Evolutionary conservation across 2,113 vertebrate species (phyloP).

Genomic region (Patagioenas fasciata): DNA sequence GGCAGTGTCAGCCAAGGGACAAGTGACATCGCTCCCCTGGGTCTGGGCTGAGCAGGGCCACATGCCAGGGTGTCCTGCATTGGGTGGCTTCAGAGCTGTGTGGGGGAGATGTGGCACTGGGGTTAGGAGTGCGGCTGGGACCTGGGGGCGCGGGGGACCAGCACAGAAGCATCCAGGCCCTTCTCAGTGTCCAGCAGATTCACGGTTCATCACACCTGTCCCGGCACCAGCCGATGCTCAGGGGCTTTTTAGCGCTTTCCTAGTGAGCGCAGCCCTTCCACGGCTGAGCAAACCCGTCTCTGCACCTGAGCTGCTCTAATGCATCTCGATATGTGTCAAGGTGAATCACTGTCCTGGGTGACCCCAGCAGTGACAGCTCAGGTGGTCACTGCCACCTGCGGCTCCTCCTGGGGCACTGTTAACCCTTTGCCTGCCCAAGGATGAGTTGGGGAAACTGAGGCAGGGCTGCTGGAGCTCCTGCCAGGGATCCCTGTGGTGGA

Average conservation of each 20-base stretch:
- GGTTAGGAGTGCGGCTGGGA: neutral
- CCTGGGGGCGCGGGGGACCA: neutral
- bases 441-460: neutral
- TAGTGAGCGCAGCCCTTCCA: rapidly evolving
- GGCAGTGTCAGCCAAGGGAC: neutral
- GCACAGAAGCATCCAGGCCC: neutral
- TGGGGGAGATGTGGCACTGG: rapidly evolving
- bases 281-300: rapidly evolving
- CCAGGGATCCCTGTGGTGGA: neutral
- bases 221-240: rapidly evolving
- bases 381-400: neutral
- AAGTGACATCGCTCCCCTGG: neutral
- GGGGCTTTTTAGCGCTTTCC: neutral
- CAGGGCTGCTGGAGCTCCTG: neutral
- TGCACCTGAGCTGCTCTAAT: neutral
- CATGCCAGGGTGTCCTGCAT: rapidly evolving
- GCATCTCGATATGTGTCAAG: constrained; percentile 9
- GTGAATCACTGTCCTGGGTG: constrained; percentile 19
- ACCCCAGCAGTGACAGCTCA: neutral
- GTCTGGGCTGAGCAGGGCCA: rapidly evolving
- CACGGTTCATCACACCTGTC: rapidly evolving
- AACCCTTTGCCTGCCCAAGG: neutral
- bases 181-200: rapidly evolving
- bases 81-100: neutral
- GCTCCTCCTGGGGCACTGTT: neutral